A percentile compares a stretch with the other conserved stretches of the same genome.
Conservation (phyloP, 1,140 invertebrate genomes). For the Aphaenogaster floridana region DNA sequence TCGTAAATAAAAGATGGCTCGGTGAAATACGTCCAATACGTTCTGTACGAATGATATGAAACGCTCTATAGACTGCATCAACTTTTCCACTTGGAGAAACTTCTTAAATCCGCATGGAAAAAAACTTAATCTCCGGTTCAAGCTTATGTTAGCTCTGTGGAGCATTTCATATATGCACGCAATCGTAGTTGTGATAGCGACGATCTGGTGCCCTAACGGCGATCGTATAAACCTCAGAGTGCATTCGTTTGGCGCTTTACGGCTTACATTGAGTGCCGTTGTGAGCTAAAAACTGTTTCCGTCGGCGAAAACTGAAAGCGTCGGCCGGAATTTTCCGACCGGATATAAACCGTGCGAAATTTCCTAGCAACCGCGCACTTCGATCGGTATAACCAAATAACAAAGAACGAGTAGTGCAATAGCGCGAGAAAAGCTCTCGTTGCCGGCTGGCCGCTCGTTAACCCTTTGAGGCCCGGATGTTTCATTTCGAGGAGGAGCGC, state of each 20-base stretch:
- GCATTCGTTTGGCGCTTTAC: constrained; percentile 21
- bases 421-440: constrained; percentile 40
- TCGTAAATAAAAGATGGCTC: constrained; percentile 1
- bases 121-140: constrained; percentile 41
- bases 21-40: background rate
- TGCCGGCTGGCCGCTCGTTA: constrained; percentile 59
- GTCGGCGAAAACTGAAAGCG: background rate
- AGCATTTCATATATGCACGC: constrained; percentile 3
- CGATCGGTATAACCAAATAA: constrained; percentile 36
- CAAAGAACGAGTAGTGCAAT: constrained; percentile 33
- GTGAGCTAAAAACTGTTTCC: background rate
- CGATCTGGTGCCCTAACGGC: background rate
- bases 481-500: constrained; percentile 27
- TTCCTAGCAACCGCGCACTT: background rate
- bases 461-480: constrained; percentile 33
- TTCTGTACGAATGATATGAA: background rate
- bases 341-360: constrained; percentile 16
- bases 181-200: background rate
- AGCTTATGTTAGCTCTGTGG: background rate
- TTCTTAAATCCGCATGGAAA: constrained; percentile 23
- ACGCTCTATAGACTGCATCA: background rate
- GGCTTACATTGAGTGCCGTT: background rate
- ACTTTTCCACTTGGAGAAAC: background rate
- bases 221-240: constrained; percentile 14
- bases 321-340: background rate